phyloP scores from a whole-genome alignment of 2,888 invertebrate species.

The Slavum lentiscoides region DNA sequence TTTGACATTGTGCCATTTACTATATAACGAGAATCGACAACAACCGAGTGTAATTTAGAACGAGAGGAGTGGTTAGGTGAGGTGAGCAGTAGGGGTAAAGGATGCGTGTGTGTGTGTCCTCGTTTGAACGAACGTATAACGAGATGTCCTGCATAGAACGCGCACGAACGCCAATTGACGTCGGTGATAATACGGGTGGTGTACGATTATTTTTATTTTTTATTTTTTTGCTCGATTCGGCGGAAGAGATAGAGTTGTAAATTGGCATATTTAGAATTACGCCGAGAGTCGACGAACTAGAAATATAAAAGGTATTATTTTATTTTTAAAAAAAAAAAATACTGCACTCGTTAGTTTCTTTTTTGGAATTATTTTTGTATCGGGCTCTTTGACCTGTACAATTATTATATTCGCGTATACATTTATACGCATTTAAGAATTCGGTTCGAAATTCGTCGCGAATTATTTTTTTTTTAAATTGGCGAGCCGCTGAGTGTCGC shows the following conservation, averaged over 20 bases:
- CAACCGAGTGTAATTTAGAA: constrained; percentile 25
- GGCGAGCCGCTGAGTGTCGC: too few relatives aligned
- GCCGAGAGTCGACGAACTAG: constrained; percentile 23
- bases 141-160: constrained; percentile 11
- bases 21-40: constrained; percentile 22
- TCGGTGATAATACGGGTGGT: neutral
- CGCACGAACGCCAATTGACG: constrained; percentile 20
- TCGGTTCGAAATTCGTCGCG: too few relatives aligned
- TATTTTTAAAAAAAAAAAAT: neutral
- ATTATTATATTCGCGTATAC: too few relatives aligned
- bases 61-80: neutral
- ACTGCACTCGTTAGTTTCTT: neutral
- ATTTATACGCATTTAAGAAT: too few relatives aligned
- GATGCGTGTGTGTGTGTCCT: neutral
- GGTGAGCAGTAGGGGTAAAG: neutral
- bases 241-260: constrained; percentile 11
- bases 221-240: neutral
- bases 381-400: too few relatives aligned
- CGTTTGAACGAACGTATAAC: constrained; percentile 35
- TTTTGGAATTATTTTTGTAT: too few relatives aligned
- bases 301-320: constrained; percentile 30
- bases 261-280: constrained; percentile 44
- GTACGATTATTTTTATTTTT: constrained; percentile 24
- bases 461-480: too few relatives aligned
- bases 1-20: constrained; percentile 34